These are phyloP conservation scores for Lasioglossum calceatum DNA, from an alignment of 2,888 invertebrate species.

Conservation along the genomic window DNA sequence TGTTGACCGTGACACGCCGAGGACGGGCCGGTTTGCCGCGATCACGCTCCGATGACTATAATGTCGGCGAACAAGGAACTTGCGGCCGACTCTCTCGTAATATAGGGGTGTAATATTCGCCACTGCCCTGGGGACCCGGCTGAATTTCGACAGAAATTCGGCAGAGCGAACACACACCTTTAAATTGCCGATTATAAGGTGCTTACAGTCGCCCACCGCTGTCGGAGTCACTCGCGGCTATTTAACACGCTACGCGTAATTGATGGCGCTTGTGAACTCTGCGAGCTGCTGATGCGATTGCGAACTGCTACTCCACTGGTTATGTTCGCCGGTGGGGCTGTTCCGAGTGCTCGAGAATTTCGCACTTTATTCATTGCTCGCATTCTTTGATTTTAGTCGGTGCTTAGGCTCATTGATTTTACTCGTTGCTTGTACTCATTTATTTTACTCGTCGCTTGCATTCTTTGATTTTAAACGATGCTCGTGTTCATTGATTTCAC, in stretches of 20 bases:
- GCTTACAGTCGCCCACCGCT: background rate
- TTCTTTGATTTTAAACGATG: too few relatives aligned
- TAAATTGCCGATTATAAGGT: slow-evolving; percentile 1
- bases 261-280: background rate
- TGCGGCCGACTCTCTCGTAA: background rate
- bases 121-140: background rate
- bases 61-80: slow-evolving; percentile 9
- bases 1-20: slow-evolving; percentile 24
- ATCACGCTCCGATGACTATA: slow-evolving; percentile 12
- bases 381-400: too few relatives aligned
- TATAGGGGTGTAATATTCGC: background rate
- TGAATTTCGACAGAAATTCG: background rate
- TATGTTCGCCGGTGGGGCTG: background rate
- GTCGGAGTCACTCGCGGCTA: background rate
- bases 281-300: background rate
- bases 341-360: background rate
- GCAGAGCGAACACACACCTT: background rate
- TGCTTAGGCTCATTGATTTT: too few relatives aligned
- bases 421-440: too few relatives aligned
- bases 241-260: background rate
- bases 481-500: background rate
- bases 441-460: too few relatives aligned
- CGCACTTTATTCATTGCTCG: background rate
- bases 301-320: background rate
- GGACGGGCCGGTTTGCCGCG: slow-evolving; percentile 29